Base-by-base conservation (phyloP, 2,113 vertebrate species). In the Butorides virescens region DNA sequence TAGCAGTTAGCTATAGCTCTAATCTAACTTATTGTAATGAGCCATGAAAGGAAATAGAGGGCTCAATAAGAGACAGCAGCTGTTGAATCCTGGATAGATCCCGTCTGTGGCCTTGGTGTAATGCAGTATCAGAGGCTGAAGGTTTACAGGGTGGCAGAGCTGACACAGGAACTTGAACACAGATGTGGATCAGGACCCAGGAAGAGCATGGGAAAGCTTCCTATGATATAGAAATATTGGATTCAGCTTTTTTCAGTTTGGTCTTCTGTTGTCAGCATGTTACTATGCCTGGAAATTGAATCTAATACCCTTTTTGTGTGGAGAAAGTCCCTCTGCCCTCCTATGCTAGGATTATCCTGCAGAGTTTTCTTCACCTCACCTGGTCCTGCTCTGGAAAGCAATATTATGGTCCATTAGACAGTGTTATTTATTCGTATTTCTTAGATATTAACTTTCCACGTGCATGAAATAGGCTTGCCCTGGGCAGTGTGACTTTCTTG, bases 11-110 rank as follows among this genome's bases (percentile, higher is more conserved):
- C 75, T 56, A 17, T 15, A 68, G 79, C 63, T 94, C 90, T 90
- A 53, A 79, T 84, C 63, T 76, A 88, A 93, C 49, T 88, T 58
- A 94, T 52, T 96, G 95, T 90, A 95, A 97, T 95, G 92, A 96
- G 90, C 92, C 91, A 81, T 88, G 94, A 84, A 91, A 72, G 73
- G 68, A 96, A 94, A 82, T 22, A 47, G 83, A 62, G 73, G 84
- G 76, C 86, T 91, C 91, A 55, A 30, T 46, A 73, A 15, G 10
- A 82, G 81, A 74, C 32, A 74, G 63, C 93, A 90, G 92, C 80
- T 93, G 86, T 49, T 78, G 71, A 66, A 44, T 86, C 26, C 72
- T 13, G 0, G 68, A 52, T 32, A 23, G 62, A 86, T 85, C 37
- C 39, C 9, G 7, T 67, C 66, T 15, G 0, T 29, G 44, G 19